Evolutionary conservation across 2,113 vertebrate species (phyloP).

Genomic region (Aphyosemion australe): DNA sequence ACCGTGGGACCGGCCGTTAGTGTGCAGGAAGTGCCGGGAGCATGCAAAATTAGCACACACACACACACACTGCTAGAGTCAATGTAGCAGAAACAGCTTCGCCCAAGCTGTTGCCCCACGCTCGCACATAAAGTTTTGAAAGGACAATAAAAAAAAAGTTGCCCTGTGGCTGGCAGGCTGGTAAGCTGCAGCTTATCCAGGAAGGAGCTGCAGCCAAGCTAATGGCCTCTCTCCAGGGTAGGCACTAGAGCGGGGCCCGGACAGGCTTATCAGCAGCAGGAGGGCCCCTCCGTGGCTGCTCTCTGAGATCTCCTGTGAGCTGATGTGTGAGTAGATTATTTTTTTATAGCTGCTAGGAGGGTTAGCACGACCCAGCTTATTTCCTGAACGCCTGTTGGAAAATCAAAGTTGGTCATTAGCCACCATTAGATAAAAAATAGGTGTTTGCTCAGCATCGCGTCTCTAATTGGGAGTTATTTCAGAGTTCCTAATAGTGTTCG

Average conservation of each 20-base stretch:
- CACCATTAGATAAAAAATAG: conserved; percentile 29
- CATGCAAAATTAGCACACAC: conserved; percentile 45
- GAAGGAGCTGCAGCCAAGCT: conserved; percentile 63
- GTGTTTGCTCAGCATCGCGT: conserved; percentile 36
- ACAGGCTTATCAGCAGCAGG: conserved; percentile 65
- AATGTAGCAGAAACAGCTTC: conserved; percentile 27
- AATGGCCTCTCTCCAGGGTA: conserved; percentile 68
- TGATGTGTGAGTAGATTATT: conserved; percentile 51
- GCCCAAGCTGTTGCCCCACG: conserved; percentile 41
- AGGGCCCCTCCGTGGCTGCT: conserved; percentile 52
- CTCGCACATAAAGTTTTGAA: conserved; percentile 68
- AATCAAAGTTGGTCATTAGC: conserved; percentile 34
- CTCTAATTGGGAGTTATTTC: conserved; percentile 47
- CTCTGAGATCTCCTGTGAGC: conserved; percentile 42
- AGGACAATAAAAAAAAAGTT: conserved; percentile 70
- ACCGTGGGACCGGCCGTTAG: conserved; percentile 73
- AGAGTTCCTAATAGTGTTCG: conserved; percentile 14
- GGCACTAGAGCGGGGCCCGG: conserved; percentile 44
- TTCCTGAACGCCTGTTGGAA: conserved; percentile 34
- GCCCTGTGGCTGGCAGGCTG: conserved; percentile 55
- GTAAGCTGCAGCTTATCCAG: conserved; percentile 69
- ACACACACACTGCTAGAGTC: conserved; percentile 21
- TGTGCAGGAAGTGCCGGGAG: conserved; percentile 71
- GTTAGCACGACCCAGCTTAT: conserved; percentile 20
- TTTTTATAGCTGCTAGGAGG: conserved; percentile 28